phyloP scores from a whole-genome alignment of 1,140 invertebrate genomes.

The Macrocentrus cingulum region DNA sequence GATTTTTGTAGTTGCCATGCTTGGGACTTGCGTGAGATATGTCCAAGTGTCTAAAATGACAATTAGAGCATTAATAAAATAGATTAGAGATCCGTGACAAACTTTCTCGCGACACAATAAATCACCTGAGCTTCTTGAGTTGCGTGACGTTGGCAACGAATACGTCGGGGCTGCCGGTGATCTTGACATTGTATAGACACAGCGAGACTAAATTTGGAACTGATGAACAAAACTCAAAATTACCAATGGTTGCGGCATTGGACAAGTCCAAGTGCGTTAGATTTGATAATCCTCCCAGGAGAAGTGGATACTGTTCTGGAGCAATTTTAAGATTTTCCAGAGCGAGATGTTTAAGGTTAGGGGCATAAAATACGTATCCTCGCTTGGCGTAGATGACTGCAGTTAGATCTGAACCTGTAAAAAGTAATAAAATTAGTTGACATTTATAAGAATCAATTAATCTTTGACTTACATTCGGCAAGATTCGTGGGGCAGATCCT shows the following conservation, averaged over 20 bases:
- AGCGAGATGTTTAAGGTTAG: conserved; percentile 66
- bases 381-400: conserved; percentile 55
- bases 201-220: conserved; percentile 70
- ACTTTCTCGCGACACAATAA: not conserved
- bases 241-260: conserved; percentile 62
- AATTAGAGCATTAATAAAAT: conserved; percentile 17
- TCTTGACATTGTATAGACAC: conserved; percentile 73
- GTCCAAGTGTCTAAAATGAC: conserved; percentile 69
- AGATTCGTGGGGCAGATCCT: conserved; percentile 21
- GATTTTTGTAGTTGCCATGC: conserved; percentile 65
- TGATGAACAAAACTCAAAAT: conserved; percentile 52
- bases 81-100: not conserved
- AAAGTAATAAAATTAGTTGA: conserved; percentile 33
- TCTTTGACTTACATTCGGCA: conserved; percentile 11
- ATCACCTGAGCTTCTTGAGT: conserved; percentile 49
- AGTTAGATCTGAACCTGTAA: conserved; percentile 46
- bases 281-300: conserved; percentile 63
- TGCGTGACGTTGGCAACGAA: conserved; percentile 44
- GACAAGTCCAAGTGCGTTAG: conserved; percentile 80
- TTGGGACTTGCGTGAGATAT: conserved; percentile 74
- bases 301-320: conserved; percentile 56
- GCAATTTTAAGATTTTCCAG: conserved; percentile 61
- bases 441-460: too few species aligned
- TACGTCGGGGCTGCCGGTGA: conserved; percentile 30
- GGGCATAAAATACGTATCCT: conserved; percentile 65